Conservation (phyloP, 1,140 invertebrate genomes). For the Homarus americanus region DNA sequence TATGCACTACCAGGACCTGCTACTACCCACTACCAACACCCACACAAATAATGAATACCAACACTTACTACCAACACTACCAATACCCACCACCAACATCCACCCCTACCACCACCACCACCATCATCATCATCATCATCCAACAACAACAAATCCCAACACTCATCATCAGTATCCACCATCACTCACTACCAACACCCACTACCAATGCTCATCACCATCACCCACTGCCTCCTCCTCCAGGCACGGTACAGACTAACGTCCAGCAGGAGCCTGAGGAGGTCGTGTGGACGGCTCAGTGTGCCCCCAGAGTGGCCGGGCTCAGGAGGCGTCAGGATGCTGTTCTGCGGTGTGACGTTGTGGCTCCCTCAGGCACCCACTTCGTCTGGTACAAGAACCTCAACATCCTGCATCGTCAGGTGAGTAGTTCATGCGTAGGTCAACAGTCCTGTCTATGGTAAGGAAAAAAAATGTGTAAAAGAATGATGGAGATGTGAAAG, state of each 20-base stretch:
- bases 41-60: not conserved
- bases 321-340: constrained; percentile 6
- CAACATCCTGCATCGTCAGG: constrained; percentile 1
- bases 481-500: no score
- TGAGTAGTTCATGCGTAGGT: not conserved
- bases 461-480: no score
- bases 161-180: not conserved
- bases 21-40: not conserved
- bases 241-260: not conserved
- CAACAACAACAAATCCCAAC: no score
- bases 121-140: not conserved
- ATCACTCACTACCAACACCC: not conserved
- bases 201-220: not conserved
- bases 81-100: not conserved
- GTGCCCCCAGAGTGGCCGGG: not conserved
- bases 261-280: not conserved
- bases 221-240: no score
- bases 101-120: not conserved
- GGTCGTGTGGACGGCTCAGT: not conserved
- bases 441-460: no score
- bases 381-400: constrained; percentile 21
- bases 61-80: not conserved
- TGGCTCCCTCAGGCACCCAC: constrained; percentile 12
- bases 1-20: not conserved
- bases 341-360: not conserved